Evolutionary conservation across 2,888 invertebrate genomes (phyloP).

Genomic region (Parascotia fuliginaria): DNA sequence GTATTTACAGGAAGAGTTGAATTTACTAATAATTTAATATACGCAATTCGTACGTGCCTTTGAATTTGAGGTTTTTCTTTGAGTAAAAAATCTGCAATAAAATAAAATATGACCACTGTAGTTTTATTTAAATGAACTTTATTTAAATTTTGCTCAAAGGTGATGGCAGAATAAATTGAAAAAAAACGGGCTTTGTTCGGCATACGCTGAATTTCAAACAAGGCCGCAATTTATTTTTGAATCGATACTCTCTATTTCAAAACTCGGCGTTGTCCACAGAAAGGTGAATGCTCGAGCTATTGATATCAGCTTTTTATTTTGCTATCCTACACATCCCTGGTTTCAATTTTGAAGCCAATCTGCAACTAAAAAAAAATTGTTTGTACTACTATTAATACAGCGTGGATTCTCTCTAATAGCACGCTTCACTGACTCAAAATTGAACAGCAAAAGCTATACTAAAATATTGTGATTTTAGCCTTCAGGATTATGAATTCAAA

Average conservation of each 20-base stretch:
- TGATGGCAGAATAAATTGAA: conserved; percentile 14
- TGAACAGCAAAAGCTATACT: conserved; percentile 12
- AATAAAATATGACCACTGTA: too few relatives aligned
- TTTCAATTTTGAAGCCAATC: conserved; percentile 31
- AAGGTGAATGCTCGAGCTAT: conserved; percentile 38
- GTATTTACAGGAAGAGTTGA: too few relatives aligned
- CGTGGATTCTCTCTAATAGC: too few relatives aligned
- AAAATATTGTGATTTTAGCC: not conserved
- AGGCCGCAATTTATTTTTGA: conserved; percentile 38
- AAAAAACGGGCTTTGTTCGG: conserved; percentile 10
- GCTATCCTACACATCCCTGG: conserved; percentile 14
- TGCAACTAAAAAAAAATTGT: conserved; percentile 26
- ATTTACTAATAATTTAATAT: too few relatives aligned
- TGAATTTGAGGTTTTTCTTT: too few relatives aligned
- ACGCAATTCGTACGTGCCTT: too few relatives aligned
- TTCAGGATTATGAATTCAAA: not conserved
- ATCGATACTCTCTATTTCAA: conserved; percentile 28
- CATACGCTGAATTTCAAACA: conserved; percentile 30
- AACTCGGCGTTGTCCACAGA: conserved; percentile 29
- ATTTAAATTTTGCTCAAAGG: not conserved
- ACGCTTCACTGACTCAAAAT: conserved; percentile 23
- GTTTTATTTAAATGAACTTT: too few relatives aligned
- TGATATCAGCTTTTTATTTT: conserved; percentile 23
- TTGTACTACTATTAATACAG: conserved; percentile 35
- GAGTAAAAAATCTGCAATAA: too few relatives aligned